Base-by-base conservation (phyloP, 53 echinoderm and acorn worm genomes). In the Arbacia lixula region DNA sequence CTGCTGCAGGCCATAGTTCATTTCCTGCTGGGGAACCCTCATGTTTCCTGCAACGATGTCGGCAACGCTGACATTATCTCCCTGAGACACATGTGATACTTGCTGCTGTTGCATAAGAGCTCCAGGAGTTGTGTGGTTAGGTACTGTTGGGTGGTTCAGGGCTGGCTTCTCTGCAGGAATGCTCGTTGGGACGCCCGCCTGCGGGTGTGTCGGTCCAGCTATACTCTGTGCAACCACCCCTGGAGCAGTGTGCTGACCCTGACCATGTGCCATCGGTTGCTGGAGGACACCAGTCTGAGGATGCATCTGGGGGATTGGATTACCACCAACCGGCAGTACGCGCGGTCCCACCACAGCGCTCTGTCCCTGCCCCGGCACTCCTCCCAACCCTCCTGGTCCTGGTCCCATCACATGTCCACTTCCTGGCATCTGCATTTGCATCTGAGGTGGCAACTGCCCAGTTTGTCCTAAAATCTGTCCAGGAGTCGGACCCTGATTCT, bases 11-110 rank as follows among this genome's bases (percentile, higher is more conserved):
- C n/a, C 42, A 58, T 55, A 77, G 41, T 73, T 64, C 29, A 46
- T 37, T 60, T 85, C 72, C 1, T 72, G 85, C 22, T 85, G 85
- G 2, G 57, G 85, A 2, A 71, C 82, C 64, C 82, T 81, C 82
- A 81, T 81, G 46, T 62, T 81, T 33, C 82, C 82, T n/a, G 82
- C 82, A 42, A 81, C 31, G 20, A 81, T 81, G 46, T 81, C 82
- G 16, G 82, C 82, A 29, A 81, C 82, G 31, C 82, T 81, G 41
- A 81, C 82, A 33, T 64, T 63, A 40, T 41, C 64, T 49, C 82
- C 82, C 62, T 63, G 82, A 81, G 82, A 33, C 14, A 62, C 16
- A 30, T 62, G 82, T n/a, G 64, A 43, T 63, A 63, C 82, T 46
- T 63, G 49, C 22, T 81, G 82, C n/a, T 46, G 46, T 53, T 53